A percentile compares a stretch with the other conserved stretches of the same genome.
phyloP scores from a whole-genome alignment of 2,888 invertebrate species.

The Sepiola atlantica region DNA sequence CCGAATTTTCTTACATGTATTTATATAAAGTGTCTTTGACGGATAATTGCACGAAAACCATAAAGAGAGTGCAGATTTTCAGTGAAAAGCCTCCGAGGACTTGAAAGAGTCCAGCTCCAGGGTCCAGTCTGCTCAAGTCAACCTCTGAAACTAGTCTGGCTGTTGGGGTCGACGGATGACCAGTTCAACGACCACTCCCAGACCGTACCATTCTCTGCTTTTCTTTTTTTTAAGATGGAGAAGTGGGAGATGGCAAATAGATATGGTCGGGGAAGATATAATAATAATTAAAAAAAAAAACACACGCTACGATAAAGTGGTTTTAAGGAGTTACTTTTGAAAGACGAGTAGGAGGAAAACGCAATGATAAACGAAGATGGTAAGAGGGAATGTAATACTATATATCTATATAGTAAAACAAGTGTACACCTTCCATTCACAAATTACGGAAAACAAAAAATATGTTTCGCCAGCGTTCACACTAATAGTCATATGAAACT shows the following conservation, averaged over 20 bases:
- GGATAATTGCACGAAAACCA: background rate
- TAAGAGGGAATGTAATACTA: background rate
- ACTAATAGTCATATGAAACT: too few relatives aligned
- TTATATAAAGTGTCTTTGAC: background rate
- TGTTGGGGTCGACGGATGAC: background rate
- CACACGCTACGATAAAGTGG: background rate
- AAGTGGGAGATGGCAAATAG: background rate
- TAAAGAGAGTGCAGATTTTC: background rate
- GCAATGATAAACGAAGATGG: background rate
- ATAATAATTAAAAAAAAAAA: too few relatives aligned
- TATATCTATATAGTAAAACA: too few relatives aligned
- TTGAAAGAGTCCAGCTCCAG: background rate
- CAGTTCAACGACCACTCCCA: background rate
- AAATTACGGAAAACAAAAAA: too few relatives aligned
- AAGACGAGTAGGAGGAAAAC: background rate
- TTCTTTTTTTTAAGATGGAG: background rate
- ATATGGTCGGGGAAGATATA: background rate
- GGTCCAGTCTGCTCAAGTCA: background rate
- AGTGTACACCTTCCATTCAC: too few relatives aligned
- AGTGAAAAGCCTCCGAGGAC: background rate
- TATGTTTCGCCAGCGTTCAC: too few relatives aligned
- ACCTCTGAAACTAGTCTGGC: background rate
- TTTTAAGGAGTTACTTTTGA: background rate
- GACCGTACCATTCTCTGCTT: background rate
- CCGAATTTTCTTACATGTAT: background rate